Evolutionary conservation across 2,113 vertebrate species (phyloP), one percentile per base, ranked within the genome.

Genomic region (Lepus timidus): DNA sequence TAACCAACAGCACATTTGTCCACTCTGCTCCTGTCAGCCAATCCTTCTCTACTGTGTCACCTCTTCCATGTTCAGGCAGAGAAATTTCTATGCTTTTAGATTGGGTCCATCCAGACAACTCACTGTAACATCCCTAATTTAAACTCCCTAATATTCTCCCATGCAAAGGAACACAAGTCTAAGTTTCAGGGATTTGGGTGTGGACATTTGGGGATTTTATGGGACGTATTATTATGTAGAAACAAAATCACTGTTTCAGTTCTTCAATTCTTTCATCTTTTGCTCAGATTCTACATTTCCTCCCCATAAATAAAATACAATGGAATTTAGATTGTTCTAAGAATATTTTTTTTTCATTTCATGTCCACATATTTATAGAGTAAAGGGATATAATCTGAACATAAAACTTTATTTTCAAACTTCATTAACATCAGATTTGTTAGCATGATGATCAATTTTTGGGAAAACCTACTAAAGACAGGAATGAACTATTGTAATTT

Each of bases 401-500:
- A 80, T 17, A 31, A 11, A 83, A 87, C 16, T 94, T 87, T 5
- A 33, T 82, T 95, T n/a, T 78, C 95, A 12, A 65, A 85, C 10
- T 76, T 94, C 36, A 76, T 86, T 68, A 44, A 7, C 75, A 86
- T 51, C 22, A 90, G 80, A 93, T 81, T 36, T 20, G 29, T 84
- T 88, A 39, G 1, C 31, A 4, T 71, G 84, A 4, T 67, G 36
- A 71, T 44, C 9, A 75, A 4, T 84, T 76, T 86, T 51, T 67
- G 17, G 5, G 33, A 88, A 94, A 76, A 33, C 68, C 52, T 84
- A 58, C 29, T 85, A n/a, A 88, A 44, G 91, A 29, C 91, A 81
- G 51, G 61, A 5, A 87, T 90, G 51, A 95, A 36, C 22, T 71
- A 20, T 39, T 9, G 52, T 14, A 51, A 55, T 81, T 90, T 95